Evolutionary conservation across 2,113 vertebrate species (phyloP), one percentile per base, ranked within the genome.

Genomic region (Eublepharis macularius): DNA sequence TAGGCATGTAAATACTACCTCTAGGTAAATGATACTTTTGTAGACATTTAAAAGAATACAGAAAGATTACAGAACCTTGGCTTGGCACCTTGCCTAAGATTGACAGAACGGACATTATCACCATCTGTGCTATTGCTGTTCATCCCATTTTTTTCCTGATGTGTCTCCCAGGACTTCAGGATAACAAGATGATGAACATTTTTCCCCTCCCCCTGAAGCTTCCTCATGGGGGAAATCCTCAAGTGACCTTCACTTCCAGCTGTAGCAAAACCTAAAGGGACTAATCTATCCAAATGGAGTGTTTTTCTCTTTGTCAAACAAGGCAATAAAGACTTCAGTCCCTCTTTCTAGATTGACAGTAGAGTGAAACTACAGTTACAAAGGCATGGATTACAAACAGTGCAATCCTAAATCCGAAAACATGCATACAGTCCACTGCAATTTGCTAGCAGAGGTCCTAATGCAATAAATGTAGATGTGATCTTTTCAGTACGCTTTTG

Each of bases 241-340:
- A 76, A 51, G 60, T 32, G 60, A 68, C 74, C 49, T 39, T 76
- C 60, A 36, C 47, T 80, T 66, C 34, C 68, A 51, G 39, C 54
- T 63, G 39, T 34, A n/a, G n/a, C 45, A 29, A 34, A 73, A 72
- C 36, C 49, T 39, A 70, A 73, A 60, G 69, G 51, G 36, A 41
- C 49, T 41, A 39, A 82, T 43, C 51, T 82, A 57, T 82, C 81
- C 60, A 82, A 82, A 82, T 21, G 10, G 36, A 65, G 76, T 75
- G 26, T 72, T 82, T 65, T 60, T 57, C 69, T 63, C 49, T 76
- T 51, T 68, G 29, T 10, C 41, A 76, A n/a, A 11, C 8, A 39
- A 6, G 5, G 43, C n/a, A 76, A 26, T 34, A 63, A 63, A 43
- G 49, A 54, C 7, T 65, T 60, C 17, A 83, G 72, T 65, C 51